Base-by-base conservation (phyloP, 2,797 vertebrate species). In the Sebastes taczanowskii region DNA sequence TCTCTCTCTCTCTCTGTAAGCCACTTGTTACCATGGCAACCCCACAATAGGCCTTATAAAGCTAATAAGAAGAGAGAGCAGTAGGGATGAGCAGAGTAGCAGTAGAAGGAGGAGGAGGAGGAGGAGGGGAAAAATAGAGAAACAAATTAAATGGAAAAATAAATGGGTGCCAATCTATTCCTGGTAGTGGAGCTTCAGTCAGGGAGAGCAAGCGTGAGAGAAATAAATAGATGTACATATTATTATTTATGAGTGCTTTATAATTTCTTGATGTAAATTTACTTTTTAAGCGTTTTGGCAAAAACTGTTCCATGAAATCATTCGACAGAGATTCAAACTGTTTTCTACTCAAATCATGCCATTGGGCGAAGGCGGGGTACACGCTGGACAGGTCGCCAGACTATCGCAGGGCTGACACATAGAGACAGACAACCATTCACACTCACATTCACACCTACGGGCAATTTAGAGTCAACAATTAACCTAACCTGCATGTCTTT, bases 21-120 rank as follows among this genome's bases (percentile, higher is more conserved):
- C 72, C 88, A 92, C 83, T 88, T 76, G 97, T 97, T 97, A 94
- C 96, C 95, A 94, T 92, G 94, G 96, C 91, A 97, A 97, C 97
- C 86, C 72, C 85, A 95, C 92, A 93, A 95, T 92, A 80, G 91
- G 92, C 92, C 88, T 83, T 78, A 93, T 90, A 91, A 94, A 93
- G 94, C 72, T 93, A 95, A 94, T 95, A 96, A 93, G 86, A 73
- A 86, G 84, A 92, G 85, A 89, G 85, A 85, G 78, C 80, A 85
- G 77, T 59, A 86, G 71, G 65, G 81, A 89, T 78, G 84, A 88
- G 86, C 35, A 61, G 79, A 68, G 71, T 55, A 52, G 46, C 72
- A 88, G 71, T 78, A 70, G 53, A 74, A 80, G 82, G 8, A 59
- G 32, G 70, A 79, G 27, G 61, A 59, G 29, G 62, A 59, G 29